A percentile compares a stretch with the other conserved stretches of the same genome.
Conservation (phyloP, 1,140 invertebrate species). For the Chrysoperla carnea region DNA sequence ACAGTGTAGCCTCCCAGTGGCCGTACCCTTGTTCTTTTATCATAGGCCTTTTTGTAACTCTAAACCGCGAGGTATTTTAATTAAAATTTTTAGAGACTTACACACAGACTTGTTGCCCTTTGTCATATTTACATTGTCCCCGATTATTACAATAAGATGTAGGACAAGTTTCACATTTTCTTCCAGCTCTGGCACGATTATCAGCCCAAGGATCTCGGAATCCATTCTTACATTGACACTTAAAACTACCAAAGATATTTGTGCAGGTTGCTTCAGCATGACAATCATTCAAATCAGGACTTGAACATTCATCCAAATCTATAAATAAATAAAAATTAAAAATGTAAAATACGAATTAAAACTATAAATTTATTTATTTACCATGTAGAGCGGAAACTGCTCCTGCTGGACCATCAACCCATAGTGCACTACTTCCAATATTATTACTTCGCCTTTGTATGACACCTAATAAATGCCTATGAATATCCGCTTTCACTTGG, state of each 20-base stretch:
- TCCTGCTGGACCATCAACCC: conserved; percentile 60
- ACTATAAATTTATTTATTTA: conserved; percentile 11
- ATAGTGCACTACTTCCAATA: conserved; percentile 67
- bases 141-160: conserved; percentile 64
- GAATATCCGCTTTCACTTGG: conserved; percentile 52
- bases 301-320: conserved; percentile 84
- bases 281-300: conserved; percentile 79
- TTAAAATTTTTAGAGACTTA: conserved; percentile 26
- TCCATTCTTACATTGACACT: conserved; percentile 66
- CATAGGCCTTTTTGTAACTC: too few relatives aligned
- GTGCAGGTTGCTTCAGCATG: conserved; percentile 66
- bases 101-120: conserved; percentile 62
- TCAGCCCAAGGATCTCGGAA: conserved; percentile 55
- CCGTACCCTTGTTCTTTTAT: too few relatives aligned
- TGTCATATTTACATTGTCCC: conserved; percentile 60
- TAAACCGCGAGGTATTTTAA: background rate
- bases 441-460: conserved; percentile 68
- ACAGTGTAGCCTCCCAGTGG: too few relatives aligned
- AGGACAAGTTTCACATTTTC: conserved; percentile 58
- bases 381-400: conserved; percentile 51
- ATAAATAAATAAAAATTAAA: conserved; percentile 13
- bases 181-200: conserved; percentile 41
- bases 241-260: conserved; percentile 81
- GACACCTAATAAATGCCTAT: conserved; percentile 67
- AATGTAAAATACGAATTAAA: conserved; percentile 1